These are phyloP conservation scores for Merops nubicus DNA, from an alignment of 2,113 vertebrate genomes.

Conservation along the genomic window DNA sequence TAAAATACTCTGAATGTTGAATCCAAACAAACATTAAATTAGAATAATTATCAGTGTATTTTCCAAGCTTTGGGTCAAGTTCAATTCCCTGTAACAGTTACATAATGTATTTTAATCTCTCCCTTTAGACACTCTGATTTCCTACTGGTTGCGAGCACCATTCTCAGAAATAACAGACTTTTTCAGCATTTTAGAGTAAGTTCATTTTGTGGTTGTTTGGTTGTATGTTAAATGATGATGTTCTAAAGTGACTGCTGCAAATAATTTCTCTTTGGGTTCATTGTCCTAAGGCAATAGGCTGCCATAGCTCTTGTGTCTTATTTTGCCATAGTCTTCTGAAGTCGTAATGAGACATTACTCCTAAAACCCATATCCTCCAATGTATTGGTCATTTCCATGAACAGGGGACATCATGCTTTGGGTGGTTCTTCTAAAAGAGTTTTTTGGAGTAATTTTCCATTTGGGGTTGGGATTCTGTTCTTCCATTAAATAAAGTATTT, in stretches of 20 bases:
- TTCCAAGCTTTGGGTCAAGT: background rate
- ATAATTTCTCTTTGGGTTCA: background rate
- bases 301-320: background rate
- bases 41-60: background rate
- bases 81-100: background rate
- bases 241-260: background rate
- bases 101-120: constrained; percentile 1
- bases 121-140: constrained; percentile 90
- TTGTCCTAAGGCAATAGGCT: background rate
- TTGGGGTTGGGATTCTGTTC: background rate
- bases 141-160: constrained; percentile 95
- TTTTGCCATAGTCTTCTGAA: background rate
- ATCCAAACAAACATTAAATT: background rate
- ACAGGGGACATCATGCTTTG: background rate
- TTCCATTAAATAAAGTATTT: background rate
- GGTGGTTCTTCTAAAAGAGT: background rate
- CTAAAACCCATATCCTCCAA: background rate
- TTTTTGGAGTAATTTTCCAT: background rate
- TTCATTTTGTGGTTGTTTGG: background rate
- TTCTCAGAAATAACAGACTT: constrained; percentile 96
- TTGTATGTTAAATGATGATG: background rate
- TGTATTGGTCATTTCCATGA: background rate
- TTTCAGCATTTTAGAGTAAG: constrained; percentile 98
- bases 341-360: background rate
- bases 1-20: background rate